These are phyloP conservation scores for Periplaneta americana DNA, from an alignment of 1,140 invertebrate species.

Conservation along the genomic window DNA sequence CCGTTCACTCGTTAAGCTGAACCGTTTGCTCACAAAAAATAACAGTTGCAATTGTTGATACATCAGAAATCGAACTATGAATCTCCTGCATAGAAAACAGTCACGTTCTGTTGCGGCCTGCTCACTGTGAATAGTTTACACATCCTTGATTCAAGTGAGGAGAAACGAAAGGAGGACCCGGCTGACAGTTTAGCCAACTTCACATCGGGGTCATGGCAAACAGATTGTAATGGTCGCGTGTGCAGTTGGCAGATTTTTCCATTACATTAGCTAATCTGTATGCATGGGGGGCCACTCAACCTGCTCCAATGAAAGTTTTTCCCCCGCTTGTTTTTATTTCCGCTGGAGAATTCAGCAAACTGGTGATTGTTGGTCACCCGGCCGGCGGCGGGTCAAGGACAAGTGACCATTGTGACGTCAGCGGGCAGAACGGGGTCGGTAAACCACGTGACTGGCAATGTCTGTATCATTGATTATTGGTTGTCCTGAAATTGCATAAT, in stretches of 20 bases:
- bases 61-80: no score
- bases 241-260: not conserved
- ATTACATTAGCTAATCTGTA: not conserved
- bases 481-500: no score
- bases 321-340: not conserved
- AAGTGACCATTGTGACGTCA: not conserved
- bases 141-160: not conserved
- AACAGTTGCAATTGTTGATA: no score
- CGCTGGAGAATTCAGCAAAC: not conserved
- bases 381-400: no score
- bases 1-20: no score
- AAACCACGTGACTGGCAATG: no score
- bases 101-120: no score
- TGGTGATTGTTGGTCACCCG: not conserved
- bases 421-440: not conserved
- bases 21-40: no score
- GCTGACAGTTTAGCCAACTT: not conserved
- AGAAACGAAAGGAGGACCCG: not conserved
- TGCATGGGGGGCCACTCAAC: not conserved
- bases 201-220: not conserved
- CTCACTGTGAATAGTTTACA: not conserved
- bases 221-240: not conserved
- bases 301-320: not conserved
- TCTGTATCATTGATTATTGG: no score
- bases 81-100: no score